Percentiles rank a stretch among this genome's conserved stretches.
Evolutionary conservation across 2,888 invertebrate species (phyloP).

Genomic region (Acronicta alni): DNA sequence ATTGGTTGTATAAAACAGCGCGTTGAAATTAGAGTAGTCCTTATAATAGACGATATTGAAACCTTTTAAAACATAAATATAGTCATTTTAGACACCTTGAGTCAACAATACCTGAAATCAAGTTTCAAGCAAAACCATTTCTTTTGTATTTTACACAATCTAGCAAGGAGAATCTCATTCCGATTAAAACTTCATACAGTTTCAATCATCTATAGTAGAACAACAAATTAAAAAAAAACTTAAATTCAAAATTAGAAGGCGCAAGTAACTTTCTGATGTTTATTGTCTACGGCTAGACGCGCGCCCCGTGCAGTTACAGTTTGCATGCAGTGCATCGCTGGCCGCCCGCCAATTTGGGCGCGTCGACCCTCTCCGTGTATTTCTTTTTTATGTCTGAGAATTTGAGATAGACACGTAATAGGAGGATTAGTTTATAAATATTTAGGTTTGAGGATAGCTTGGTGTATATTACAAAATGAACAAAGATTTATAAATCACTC

Average conservation of each 20-base stretch:
- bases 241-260: slow-evolving; percentile 51
- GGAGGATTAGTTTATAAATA: slow-evolving; percentile 42
- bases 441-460: slow-evolving; percentile 26
- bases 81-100: no score
- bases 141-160: no score
- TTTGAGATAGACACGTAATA: slow-evolving; percentile 52
- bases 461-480: slow-evolving; percentile 30
- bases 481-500: not conserved
- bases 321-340: slow-evolving; percentile 67
- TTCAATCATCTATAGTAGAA: not conserved
- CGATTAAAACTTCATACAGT: no score
- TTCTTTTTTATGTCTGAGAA: slow-evolving; percentile 65
- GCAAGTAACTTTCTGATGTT: slow-evolving; percentile 44
- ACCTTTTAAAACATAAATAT: no score
- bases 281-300: slow-evolving; percentile 68
- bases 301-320: slow-evolving; percentile 63
- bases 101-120: no score
- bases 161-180: no score
- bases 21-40: slow-evolving; percentile 4
- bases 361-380: slow-evolving; percentile 66
- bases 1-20: not conserved
- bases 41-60: not conserved
- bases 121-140: no score
- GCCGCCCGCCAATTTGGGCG: slow-evolving; percentile 72
- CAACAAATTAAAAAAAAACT: slow-evolving; percentile 28